phyloP scores from a whole-genome alignment of 2,888 invertebrate genomes.

The Bruchidius siliquastri region DNA sequence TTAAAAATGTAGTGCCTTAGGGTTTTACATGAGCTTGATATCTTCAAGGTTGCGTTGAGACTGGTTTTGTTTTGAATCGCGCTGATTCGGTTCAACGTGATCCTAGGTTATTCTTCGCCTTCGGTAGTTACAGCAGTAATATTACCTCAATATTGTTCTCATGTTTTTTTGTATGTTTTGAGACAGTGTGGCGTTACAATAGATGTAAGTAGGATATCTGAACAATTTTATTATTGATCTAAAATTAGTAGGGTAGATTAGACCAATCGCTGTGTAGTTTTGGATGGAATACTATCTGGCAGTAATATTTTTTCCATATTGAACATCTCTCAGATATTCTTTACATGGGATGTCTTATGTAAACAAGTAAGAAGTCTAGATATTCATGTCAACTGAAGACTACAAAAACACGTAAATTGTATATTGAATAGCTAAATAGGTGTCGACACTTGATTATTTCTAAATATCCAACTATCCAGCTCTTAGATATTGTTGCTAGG shows the following conservation, averaged over 20 bases:
- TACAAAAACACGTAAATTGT: no score
- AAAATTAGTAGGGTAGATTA: neutral
- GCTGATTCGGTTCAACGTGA: neutral
- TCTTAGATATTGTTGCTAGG: no score
- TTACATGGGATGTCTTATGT: no score
- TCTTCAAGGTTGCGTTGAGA: neutral
- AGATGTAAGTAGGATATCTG: neutral
- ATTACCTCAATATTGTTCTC: neutral
- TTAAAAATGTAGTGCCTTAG: neutral
- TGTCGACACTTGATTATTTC: no score
- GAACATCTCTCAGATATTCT: no score
- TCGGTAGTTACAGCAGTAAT: neutral
- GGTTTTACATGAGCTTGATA: neutral
- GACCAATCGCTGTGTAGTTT: neutral
- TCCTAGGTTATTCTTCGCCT: neutral
- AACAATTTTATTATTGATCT: neutral
- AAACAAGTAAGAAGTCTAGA: no score
- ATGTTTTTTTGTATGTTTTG: neutral
- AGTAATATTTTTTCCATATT: neutral
- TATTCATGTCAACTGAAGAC: no score
- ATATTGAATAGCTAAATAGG: no score
- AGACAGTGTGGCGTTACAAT: neutral
- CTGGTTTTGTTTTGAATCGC: neutral
- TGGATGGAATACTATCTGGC: neutral
- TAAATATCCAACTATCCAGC: no score